A percentile compares a stretch with the other conserved stretches of the same genome.
phyloP scores from a whole-genome alignment of 2,113 vertebrate species.

The Pelecanus crispus region DNA sequence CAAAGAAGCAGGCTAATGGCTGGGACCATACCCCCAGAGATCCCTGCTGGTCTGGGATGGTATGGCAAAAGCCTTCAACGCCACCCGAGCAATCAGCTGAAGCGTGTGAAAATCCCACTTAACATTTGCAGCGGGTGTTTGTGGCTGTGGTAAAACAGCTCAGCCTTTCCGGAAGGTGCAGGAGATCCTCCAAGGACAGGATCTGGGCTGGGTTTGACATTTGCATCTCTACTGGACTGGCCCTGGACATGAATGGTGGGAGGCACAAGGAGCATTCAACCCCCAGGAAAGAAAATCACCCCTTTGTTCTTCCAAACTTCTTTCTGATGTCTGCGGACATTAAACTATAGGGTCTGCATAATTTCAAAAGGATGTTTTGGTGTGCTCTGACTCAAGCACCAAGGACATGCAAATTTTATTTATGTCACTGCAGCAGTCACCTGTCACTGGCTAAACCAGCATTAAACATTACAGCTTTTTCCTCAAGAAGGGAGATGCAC shows the following conservation, averaged over 20 bases:
- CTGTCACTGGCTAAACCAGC: neutral
- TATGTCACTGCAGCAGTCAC: neutral
- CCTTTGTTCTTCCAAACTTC: neutral
- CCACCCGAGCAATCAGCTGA: neutral
- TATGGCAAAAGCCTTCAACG: neutral
- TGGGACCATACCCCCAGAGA: neutral
- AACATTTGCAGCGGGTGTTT: neutral
- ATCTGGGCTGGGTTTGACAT: neutral
- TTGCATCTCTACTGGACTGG: neutral
- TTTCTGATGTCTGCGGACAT: neutral
- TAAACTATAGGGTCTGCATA: neutral
- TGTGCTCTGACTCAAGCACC: neutral
- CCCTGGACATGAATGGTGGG: neutral
- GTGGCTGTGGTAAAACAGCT: fast-evolving
- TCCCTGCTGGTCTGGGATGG: neutral
- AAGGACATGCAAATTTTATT: neutral
- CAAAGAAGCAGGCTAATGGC: neutral
- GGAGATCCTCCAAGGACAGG: neutral
- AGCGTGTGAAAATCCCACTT: neutral
- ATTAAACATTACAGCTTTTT: neutral
- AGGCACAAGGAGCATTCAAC: neutral
- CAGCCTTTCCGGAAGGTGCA: neutral
- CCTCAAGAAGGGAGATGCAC: neutral
- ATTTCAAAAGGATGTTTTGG: neutral
- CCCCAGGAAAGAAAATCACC: neutral